Base-by-base conservation (phyloP, 35 echinoderm and acorn worm genomes). In the Acanthaster planci region DNA sequence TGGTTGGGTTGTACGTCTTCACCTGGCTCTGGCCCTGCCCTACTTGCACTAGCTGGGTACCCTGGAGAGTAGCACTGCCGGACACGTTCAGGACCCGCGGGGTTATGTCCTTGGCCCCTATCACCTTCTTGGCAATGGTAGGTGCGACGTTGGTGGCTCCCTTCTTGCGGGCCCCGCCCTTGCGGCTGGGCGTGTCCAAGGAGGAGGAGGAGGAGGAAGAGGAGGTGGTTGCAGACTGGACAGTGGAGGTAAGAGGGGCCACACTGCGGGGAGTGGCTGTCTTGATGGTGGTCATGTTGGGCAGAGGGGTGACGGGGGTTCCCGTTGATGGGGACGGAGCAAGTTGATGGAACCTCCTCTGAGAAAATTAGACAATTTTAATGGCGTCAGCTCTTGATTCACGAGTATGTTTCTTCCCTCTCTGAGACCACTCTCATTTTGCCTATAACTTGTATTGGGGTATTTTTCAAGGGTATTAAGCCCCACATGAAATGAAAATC, bases 21-120 rank as follows among this genome's bases (percentile, higher is more conserved):
- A n/a, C n/a, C n/a, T n/a, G n/a, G n/a, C n/a, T n/a, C 47, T 86
- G 77, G 84, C 39, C 64, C 38, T 68, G 84, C 37, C 76, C 78
- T 14, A 72, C 30, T 26, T 72, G 64, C 26, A 72, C 21, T 10
- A 72, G 64, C 64, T 21, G 18, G 18, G 19, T 1, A 2, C 64
- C 64, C 12, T 23, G 32, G 18, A 68, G 60, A 4, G 42, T 47
- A 23, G 1, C 60, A 10, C 64, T 8, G 7, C 64, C 34, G 14
- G 26, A 34, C 30, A 72, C 29, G 10, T 72, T 72, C 7, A 72
- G 26, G 21, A 72, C 64, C 23, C 34, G 26, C 14, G 26, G 64
- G 2, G 64, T 34, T 2, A 72, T 26, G 23, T 72, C 64, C 1
- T 72, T 72, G 64, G 64, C 23, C 26, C 64, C 34, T 19, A 72